These are phyloP conservation scores for Lophochroa leadbeateri DNA, from an alignment of 2,113 vertebrate species.

Conservation along the genomic window DNA sequence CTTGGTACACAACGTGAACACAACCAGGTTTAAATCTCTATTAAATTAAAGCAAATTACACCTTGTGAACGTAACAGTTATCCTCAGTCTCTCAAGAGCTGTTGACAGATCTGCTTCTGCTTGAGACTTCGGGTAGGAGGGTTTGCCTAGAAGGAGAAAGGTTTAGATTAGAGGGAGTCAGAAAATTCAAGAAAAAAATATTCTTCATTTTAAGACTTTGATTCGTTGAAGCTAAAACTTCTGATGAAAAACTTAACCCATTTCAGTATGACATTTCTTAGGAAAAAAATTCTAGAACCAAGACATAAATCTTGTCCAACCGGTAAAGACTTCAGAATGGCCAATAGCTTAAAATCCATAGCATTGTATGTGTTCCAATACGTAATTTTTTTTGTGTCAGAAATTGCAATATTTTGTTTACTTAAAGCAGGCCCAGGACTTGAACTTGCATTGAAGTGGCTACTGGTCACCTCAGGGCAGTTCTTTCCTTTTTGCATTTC, in stretches of 20 bases:
- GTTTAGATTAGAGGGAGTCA: not conserved
- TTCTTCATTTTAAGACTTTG: not conserved
- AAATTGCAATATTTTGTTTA: not conserved
- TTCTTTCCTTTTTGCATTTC: not conserved
- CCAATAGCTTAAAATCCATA: not conserved
- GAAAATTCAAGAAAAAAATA: not conserved
- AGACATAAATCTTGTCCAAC: not conserved
- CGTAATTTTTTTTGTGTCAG: not conserved
- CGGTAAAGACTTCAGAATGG: not conserved
- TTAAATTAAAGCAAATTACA: not conserved
- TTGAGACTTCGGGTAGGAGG: not conserved
- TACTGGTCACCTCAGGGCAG: not conserved
- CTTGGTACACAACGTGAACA: accelerated
- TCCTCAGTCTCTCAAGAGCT: not conserved
- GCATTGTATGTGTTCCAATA: not conserved
- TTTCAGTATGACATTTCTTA: not conserved
- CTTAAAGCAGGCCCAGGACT: not conserved
- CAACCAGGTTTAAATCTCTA: not conserved
- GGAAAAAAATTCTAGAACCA: not conserved
- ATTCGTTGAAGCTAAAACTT: not conserved
- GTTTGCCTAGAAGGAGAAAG: not conserved
- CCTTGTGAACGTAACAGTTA: accelerated
- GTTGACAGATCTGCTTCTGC: not conserved
- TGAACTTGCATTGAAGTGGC: not conserved
- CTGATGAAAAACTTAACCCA: not conserved